Percentiles rank a stretch among this genome's conserved stretches.
Conservation (phyloP, 2,113 vertebrate species). For the Labeo catla region DNA sequence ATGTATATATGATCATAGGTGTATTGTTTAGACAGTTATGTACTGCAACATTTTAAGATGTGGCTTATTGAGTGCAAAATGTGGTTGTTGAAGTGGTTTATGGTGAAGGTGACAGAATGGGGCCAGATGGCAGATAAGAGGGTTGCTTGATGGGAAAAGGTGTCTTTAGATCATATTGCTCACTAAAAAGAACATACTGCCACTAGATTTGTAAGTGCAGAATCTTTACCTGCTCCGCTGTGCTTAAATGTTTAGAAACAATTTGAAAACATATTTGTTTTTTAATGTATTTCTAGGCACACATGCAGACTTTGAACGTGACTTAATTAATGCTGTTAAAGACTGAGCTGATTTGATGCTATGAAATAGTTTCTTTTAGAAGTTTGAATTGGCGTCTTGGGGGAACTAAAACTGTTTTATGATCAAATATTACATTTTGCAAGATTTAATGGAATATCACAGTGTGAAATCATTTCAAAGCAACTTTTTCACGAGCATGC, state of each 20-base stretch:
- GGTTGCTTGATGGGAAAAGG: conserved; percentile 53
- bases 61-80: conserved; percentile 40
- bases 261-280: neutral
- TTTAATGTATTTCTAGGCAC: neutral
- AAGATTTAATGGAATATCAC: neutral
- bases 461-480: conserved; percentile 6
- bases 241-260: conserved; percentile 16
- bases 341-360: neutral
- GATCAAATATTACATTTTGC: neutral
- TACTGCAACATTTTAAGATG: conserved; percentile 6
- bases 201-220: conserved; percentile 17
- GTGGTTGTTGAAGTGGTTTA: conserved; percentile 38
- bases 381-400: neutral
- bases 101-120: conserved; percentile 66
- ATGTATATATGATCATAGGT: neutral
- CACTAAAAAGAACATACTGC: conserved; percentile 30
- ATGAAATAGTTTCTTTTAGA: neutral
- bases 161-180: conserved; percentile 41
- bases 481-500: neutral
- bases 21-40: conserved; percentile 1
- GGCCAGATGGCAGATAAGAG: conserved; percentile 67
- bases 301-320: neutral
- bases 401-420: neutral
- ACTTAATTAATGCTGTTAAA: neutral
- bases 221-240: neutral